A percentile compares a stretch with the other conserved stretches of the same genome.
Conservation (phyloP, 2,113 vertebrate genomes). For the Odobenus rosmarus region DNA sequence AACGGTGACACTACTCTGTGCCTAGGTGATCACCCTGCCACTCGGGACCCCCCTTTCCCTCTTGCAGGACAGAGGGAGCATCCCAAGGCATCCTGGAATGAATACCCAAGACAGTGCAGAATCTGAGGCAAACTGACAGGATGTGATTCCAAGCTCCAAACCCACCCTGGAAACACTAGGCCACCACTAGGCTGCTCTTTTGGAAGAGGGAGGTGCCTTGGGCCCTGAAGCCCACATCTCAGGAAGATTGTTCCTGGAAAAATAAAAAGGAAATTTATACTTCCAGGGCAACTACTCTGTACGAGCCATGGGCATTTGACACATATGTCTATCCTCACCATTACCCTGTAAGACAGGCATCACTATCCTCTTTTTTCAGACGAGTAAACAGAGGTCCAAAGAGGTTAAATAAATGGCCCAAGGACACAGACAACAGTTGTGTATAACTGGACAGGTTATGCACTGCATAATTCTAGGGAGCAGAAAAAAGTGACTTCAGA, state of each 20-base stretch:
- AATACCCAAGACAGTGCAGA: neutral
- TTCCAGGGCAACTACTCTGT: neutral
- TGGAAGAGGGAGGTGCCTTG: neutral
- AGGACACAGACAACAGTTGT: neutral
- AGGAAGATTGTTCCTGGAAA: neutral
- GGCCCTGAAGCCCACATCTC: neutral
- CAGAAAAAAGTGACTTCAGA: neutral
- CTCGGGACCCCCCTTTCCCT: neutral
- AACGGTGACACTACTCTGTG: neutral
- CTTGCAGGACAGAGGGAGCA: neutral
- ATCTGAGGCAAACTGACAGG: neutral
- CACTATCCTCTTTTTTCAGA: neutral
- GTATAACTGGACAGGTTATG: neutral
- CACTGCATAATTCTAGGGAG: neutral
- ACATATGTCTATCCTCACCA: neutral
- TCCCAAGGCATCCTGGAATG: constrained; percentile 39
- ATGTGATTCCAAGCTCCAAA: neutral
- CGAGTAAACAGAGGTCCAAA: neutral
- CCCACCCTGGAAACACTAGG: neutral
- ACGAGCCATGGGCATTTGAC: neutral
- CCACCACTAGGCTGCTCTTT: neutral
- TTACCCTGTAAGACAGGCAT: neutral
- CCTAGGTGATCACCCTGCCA: neutral
- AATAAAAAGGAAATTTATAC: neutral
- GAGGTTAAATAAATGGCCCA: neutral